These are phyloP conservation scores for Hassar affinis DNA, from an alignment of 2,113 vertebrate genomes.

Conservation along the genomic window DNA sequence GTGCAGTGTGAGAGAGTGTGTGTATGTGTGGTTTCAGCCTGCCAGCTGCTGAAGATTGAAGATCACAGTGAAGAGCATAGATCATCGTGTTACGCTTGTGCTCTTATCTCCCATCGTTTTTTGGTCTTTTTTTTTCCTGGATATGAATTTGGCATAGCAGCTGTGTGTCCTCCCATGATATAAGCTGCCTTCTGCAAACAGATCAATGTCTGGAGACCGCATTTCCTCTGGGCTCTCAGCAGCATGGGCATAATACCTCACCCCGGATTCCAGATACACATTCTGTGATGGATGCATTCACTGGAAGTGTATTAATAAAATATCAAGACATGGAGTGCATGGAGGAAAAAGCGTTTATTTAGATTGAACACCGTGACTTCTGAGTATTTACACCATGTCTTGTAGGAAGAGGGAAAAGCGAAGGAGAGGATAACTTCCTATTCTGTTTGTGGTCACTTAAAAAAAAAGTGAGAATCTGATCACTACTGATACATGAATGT, in stretches of 20 bases:
- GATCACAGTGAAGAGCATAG: slow-evolving; percentile 13
- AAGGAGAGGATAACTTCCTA: background rate
- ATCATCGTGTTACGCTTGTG: slow-evolving; percentile 33
- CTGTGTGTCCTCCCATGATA: slow-evolving; percentile 35
- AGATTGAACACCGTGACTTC: slow-evolving; percentile 12
- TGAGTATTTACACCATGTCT: background rate
- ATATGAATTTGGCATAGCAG: slow-evolving; percentile 32
- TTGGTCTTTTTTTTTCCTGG: slow-evolving; percentile 26
- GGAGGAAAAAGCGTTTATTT: slow-evolving; percentile 23
- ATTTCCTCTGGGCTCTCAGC: slow-evolving; percentile 39
- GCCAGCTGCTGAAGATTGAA: background rate
- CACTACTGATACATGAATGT: background rate
- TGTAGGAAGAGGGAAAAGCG: background rate
- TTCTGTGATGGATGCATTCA: slow-evolving; percentile 26
- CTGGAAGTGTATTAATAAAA: slow-evolving; percentile 52
- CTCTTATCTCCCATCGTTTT: slow-evolving; percentile 53
- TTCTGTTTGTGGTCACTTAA: background rate
- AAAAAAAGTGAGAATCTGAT: background rate
- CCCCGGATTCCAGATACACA: slow-evolving; percentile 33
- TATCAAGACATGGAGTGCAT: slow-evolving; percentile 43
- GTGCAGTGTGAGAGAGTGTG: background rate
- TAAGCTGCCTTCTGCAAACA: slow-evolving; percentile 49
- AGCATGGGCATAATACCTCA: slow-evolving; percentile 35
- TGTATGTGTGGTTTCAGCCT: background rate
- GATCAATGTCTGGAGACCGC: slow-evolving; percentile 54